These are phyloP conservation scores for Holacanthella duospinosa DNA, from an alignment of 2,888 invertebrate species.

Conservation along the genomic window DNA sequence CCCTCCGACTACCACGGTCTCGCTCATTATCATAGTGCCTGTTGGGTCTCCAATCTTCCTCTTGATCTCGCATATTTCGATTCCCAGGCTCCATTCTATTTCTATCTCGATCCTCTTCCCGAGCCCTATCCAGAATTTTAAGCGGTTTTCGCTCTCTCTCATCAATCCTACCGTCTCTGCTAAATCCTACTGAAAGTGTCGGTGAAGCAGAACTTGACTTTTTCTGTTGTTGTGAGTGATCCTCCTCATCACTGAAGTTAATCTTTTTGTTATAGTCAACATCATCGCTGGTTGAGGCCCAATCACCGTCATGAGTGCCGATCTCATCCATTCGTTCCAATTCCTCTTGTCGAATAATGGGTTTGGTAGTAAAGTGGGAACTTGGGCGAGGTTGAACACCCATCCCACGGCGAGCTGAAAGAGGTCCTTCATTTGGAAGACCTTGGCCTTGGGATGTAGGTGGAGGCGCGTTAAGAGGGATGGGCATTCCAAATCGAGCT, in stretches of 20 bases:
- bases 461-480: conserved; percentile 33
- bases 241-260: conserved; percentile 35
- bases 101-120: not conserved
- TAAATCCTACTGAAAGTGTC: not conserved
- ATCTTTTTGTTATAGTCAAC: conserved; percentile 37
- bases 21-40: not conserved
- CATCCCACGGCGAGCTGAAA: conserved; percentile 10
- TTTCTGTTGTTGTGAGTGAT: not conserved
- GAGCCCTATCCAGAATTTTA: not conserved
- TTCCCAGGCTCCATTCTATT: not conserved
- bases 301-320: conserved; percentile 32
- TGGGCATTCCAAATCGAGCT: conserved; percentile 32
- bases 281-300: conserved; percentile 34
- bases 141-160: conserved; percentile 11
- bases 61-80: conserved; percentile 8
- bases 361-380: conserved; percentile 30
- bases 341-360: conserved; percentile 34
- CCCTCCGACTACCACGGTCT: conserved; percentile 2
- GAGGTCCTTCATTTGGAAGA: conserved; percentile 17
- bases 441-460: conserved; percentile 14
- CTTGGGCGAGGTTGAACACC: conserved; percentile 26
- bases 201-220: not conserved
- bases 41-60: conserved; percentile 16
- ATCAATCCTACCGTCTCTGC: conserved; percentile 14
- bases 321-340: conserved; percentile 36